These are phyloP conservation scores for Polia nebulosa DNA, from an alignment of 2,888 invertebrate genomes.

Conservation along the genomic window DNA sequence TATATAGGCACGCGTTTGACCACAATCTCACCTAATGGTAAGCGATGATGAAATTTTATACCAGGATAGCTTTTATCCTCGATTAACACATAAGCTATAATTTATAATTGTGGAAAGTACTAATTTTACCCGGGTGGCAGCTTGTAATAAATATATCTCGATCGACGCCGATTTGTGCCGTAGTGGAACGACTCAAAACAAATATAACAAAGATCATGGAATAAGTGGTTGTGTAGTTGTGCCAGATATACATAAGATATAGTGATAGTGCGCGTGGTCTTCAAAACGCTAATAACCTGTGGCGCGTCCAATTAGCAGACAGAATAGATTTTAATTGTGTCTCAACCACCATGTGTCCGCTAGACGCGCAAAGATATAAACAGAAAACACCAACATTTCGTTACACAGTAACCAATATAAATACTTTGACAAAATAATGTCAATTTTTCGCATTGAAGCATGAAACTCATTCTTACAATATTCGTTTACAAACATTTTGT, in stretches of 20 bases:
- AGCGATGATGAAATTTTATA: no score
- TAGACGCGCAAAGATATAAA: no score
- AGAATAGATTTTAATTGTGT: no score
- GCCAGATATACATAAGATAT: slow-evolving; percentile 4
- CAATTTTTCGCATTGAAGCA: slow-evolving; percentile 5
- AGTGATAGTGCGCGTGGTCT: background rate
- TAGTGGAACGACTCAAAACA: background rate
- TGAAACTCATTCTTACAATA: background rate
- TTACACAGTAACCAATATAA: slow-evolving; percentile 53
- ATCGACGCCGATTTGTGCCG: background rate
- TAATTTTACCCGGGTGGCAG: no score
- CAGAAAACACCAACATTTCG: slow-evolving; percentile 24
- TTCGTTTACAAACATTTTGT: slow-evolving; percentile 17
- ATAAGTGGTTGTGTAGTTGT: background rate
- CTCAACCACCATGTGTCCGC: no score
- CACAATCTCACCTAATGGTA: no score
- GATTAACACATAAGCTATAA: no score
- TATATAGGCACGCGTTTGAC: no score
- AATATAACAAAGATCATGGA: background rate
- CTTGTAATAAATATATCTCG: no score
- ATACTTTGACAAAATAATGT: slow-evolving; percentile 5
- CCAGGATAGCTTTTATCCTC: no score
- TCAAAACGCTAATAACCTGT: background rate
- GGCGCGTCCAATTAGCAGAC: no score
- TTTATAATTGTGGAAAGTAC: no score